Conservation (phyloP, 2,888 invertebrate genomes). For the Corbicula japonica region DNA sequence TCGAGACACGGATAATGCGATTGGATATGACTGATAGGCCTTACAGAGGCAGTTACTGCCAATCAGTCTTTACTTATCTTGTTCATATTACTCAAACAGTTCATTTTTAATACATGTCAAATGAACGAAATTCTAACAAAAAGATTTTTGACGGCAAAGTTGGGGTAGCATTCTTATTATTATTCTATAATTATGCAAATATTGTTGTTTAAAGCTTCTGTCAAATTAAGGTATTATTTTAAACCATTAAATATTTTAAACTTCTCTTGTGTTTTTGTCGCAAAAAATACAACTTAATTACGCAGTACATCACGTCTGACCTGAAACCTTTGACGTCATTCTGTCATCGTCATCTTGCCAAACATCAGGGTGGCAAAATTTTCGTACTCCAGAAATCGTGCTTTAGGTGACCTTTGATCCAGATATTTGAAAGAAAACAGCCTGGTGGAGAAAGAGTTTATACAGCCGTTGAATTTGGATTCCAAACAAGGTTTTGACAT, state of each 20-base stretch:
- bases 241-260: too few relatives aligned
- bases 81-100: not conserved
- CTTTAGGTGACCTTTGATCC: constrained; percentile 47
- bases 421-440: constrained; percentile 34
- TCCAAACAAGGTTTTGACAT: too few relatives aligned
- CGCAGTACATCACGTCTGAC: constrained; percentile 25
- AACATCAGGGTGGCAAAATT: constrained; percentile 53
- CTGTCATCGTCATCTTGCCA: constrained; percentile 44
- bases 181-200: too few relatives aligned
- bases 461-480: constrained; percentile 19
- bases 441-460: constrained; percentile 13
- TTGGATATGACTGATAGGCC: constrained; percentile 55
- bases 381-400: constrained; percentile 19
- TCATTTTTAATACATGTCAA: not conserved
- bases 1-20: constrained; percentile 48
- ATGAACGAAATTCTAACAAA: not conserved
- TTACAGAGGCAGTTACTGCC: constrained; percentile 24
- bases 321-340: constrained; percentile 36
- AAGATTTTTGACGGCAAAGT: not conserved
- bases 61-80: constrained; percentile 27
- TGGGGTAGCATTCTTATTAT: too few relatives aligned
- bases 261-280: not conserved
- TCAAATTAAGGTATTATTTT: too few relatives aligned
- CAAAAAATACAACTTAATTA: not conserved
- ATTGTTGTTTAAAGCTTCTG: too few relatives aligned